Base-by-base conservation (phyloP, 2,113 vertebrate species). In the Psephotus haematonotus region DNA sequence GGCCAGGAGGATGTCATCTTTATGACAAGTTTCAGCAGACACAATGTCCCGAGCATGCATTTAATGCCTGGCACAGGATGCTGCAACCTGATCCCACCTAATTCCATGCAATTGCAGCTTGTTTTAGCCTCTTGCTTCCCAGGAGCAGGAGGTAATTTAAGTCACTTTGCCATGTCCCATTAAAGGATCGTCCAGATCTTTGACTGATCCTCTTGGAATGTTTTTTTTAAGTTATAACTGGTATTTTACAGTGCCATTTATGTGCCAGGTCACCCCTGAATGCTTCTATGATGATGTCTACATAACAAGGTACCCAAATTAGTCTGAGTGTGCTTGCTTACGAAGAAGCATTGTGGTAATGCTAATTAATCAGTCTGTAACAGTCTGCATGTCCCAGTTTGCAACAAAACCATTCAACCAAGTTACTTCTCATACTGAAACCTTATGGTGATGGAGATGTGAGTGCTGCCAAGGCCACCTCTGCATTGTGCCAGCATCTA, bases 381-480 rank as follows among this genome's bases (percentile, higher is more conserved):
- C 49, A 3, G 25, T 2, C 41, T 9, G 5, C 27, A 5, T 9
- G 65, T 62, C 57, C 75, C 46, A 60, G 22, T 44, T 46, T 72
- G 47, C 59, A 64, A 7, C 31, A 47, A 18, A 60, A 64, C 37
- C 28, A 47, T 81, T 39, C 0, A 9, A 20, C 14, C 2, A 8
- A 23, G 18, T 49, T 19, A 19, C 14, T 5, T 17, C 33, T 62
- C 0, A 0, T 27, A 3, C 49, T 5, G 25, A 68, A 37, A 31
- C 23, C 10, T 0, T 2, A 7, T 1, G 0, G n/a, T 13, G 64
- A 13, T 27, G 28, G 69, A 17, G 44, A 44, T 12, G 62, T 1
- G n/a, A 12, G 39, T 3, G 70, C 29, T 59, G 63, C 78, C 2
- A 4, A 57, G 43, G 60, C 65, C 64, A 33, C 25, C 37, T 29